Evolutionary conservation across 2,888 invertebrate genomes (phyloP).

Genomic region (Caenorhabditis doughertyi): DNA sequence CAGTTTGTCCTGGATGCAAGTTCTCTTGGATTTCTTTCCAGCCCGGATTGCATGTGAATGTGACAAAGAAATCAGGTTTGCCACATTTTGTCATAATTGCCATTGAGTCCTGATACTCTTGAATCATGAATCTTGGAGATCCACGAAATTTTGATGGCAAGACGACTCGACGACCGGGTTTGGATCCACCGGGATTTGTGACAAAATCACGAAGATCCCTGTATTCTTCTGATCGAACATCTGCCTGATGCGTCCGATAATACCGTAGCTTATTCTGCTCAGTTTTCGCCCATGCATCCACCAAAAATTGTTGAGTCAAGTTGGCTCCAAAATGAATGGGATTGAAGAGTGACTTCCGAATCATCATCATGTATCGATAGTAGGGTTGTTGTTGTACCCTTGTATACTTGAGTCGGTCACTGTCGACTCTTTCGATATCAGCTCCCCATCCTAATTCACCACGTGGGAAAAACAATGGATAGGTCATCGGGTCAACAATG

Average conservation of each 20-base stretch:
- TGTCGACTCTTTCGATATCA: neutral
- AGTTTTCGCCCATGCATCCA: slow-evolving; percentile 81
- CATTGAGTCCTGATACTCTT: slow-evolving; percentile 72
- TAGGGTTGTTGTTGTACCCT: neutral
- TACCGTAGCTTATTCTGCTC: slow-evolving; percentile 79
- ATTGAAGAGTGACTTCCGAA: slow-evolving; percentile 66
- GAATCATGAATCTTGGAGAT: slow-evolving; percentile 82
- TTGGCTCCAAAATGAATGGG: slow-evolving; percentile 74
- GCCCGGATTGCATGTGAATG: slow-evolving; percentile 81
- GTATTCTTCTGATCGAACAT: slow-evolving; percentile 76
- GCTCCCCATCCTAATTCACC: slow-evolving; percentile 72
- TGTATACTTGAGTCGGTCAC: too few species aligned
- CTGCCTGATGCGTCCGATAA: slow-evolving; percentile 80
- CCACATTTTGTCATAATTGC: slow-evolving; percentile 74
- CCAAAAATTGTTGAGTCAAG: slow-evolving; percentile 82
- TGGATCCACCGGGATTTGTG: neutral
- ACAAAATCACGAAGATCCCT: slow-evolving; percentile 74
- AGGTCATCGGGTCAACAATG: slow-evolving; percentile 83
- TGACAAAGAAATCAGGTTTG: slow-evolving; percentile 62
- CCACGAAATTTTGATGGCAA: slow-evolving; percentile 80
- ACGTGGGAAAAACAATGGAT: slow-evolving; percentile 83
- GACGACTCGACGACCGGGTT: slow-evolving; percentile 68
- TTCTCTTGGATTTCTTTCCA: slow-evolving; percentile 80
- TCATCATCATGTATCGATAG: slow-evolving; percentile 13
- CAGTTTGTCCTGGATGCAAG: slow-evolving; percentile 63